Evolutionary conservation across 2,797 vertebrate species (phyloP).

Genomic region (Myiothlypis coronata): DNA sequence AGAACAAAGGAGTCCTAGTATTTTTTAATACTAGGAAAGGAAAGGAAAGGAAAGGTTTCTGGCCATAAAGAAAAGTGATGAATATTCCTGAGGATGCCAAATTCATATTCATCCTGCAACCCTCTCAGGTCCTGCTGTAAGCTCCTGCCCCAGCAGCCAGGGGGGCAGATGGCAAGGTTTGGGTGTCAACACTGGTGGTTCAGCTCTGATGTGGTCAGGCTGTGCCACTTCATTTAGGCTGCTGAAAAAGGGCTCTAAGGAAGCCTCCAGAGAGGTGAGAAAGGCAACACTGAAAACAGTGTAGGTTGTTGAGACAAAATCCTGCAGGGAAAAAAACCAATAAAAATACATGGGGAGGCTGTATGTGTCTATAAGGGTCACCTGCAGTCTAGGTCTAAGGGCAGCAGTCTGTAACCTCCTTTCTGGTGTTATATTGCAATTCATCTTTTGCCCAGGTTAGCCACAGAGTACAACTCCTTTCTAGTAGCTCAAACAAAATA

Average conservation of each 20-base stretch:
- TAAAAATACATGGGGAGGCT: neutral
- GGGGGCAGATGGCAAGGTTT: neutral
- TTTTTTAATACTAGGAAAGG: neutral
- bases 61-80: neutral
- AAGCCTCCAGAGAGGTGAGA: neutral
- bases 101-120: neutral
- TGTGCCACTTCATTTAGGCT: neutral
- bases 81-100: neutral
- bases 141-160: neutral
- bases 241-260: neutral
- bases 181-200: fast-evolving
- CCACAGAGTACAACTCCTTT: neutral
- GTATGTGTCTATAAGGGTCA: neutral
- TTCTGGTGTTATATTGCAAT: neutral
- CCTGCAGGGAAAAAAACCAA: neutral
- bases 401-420: neutral
- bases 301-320: neutral
- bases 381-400: neutral
- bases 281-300: neutral
- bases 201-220: neutral
- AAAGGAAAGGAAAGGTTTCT: neutral
- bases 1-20: neutral
- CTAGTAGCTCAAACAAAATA: neutral
- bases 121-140: neutral
- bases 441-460: neutral